Evolutionary conservation across 2,113 vertebrate genomes (phyloP).

Genomic region (Aptenodytes patagonicus): DNA sequence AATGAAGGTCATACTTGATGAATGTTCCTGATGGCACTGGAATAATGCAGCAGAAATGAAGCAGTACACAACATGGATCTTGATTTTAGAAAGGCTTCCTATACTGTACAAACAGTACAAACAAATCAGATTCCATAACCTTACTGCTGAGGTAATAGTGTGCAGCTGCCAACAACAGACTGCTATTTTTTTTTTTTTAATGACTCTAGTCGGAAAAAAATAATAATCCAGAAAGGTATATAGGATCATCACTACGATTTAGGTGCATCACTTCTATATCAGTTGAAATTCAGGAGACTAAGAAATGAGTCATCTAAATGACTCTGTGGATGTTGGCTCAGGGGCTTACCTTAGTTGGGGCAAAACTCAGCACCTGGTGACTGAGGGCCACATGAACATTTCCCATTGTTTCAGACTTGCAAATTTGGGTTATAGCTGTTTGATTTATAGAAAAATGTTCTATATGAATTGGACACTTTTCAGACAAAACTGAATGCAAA

Average conservation of each 20-base stretch:
- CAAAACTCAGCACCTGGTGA: background rate
- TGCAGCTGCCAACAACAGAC: conserved; percentile 5
- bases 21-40: background rate
- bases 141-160: background rate
- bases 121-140: conserved; percentile 34
- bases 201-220: background rate
- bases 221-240: background rate
- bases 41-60: conserved; percentile 8
- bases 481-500: background rate
- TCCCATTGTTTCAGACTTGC: background rate
- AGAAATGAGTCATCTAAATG: background rate
- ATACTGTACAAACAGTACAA: background rate
- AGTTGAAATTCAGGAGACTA: background rate
- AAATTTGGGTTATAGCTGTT: background rate
- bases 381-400: background rate
- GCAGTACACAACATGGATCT: background rate
- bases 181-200: background rate
- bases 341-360: background rate
- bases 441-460: background rate
- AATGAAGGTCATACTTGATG: conserved; percentile 18
- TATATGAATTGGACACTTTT: background rate
- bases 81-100: conserved; percentile 29
- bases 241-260: background rate
- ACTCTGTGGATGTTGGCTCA: background rate
- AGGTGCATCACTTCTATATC: background rate